Conservation (phyloP, 1,140 invertebrate genomes). For the Lepidotrigona ventralis region DNA sequence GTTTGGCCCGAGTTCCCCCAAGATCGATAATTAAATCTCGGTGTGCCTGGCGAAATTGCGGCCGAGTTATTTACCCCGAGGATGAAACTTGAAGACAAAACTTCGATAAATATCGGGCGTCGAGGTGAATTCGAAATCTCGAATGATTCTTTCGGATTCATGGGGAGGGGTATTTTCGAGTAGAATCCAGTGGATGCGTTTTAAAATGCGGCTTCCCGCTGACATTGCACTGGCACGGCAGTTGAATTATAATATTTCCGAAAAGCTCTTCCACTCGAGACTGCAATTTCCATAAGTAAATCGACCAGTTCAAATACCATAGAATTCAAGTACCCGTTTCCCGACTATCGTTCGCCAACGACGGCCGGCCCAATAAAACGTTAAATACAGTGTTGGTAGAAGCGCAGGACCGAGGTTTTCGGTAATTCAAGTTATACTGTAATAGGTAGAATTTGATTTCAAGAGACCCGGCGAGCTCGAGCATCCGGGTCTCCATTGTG, state of each 20-base stretch:
- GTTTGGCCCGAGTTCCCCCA: neutral
- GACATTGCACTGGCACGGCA: neutral
- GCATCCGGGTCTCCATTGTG: neutral
- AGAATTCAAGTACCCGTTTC: neutral
- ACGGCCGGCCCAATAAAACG: neutral
- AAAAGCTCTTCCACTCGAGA: neutral
- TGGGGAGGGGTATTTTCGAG: neutral
- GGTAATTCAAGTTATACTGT: slow-evolving; percentile 19
- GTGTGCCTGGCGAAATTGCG: neutral
- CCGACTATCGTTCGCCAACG: slow-evolving; percentile 1
- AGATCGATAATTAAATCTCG: neutral
- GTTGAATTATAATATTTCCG: neutral
- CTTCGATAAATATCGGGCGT: neutral
- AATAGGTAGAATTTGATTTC: slow-evolving; percentile 23
- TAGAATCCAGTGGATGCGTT: neutral
- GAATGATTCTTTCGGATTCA: neutral
- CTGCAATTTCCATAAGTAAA: slow-evolving; percentile 24
- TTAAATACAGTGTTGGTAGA: neutral
- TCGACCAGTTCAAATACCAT: slow-evolving; percentile 14
- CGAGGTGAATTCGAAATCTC: neutral
- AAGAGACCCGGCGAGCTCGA: neutral
- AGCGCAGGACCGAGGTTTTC: slow-evolving; percentile 20
- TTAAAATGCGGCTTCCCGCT: neutral
- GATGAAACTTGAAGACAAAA: neutral
- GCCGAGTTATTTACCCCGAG: neutral